Percentiles rank a stretch among this genome's conserved stretches.
Evolutionary conservation across 2,797 vertebrate genomes (phyloP).

Genomic region (Petrocephalus sullivani): DNA sequence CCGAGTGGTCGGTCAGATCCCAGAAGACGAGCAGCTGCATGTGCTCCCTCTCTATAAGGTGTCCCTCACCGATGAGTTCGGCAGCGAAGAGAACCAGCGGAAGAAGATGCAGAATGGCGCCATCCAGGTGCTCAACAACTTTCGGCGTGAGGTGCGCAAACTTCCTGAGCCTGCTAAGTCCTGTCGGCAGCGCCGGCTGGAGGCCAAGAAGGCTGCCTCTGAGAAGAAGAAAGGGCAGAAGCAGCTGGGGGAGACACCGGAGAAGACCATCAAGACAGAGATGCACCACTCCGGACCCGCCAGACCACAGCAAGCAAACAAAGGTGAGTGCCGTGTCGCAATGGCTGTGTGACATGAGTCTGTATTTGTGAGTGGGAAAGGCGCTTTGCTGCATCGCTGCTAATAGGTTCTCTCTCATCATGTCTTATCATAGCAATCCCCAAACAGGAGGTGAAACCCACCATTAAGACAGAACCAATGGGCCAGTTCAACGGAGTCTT

Average conservation of each 20-base stretch:
- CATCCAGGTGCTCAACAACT: slow-evolving; percentile 85
- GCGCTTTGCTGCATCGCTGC: neutral
- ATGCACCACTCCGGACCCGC: slow-evolving; percentile 46
- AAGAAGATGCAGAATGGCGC: slow-evolving; percentile 83
- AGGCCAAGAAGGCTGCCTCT: slow-evolving; percentile 84
- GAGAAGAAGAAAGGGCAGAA: slow-evolving; percentile 90
- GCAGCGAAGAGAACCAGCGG: slow-evolving; percentile 81
- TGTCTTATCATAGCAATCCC: slow-evolving; percentile 56
- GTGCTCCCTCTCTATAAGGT: slow-evolving; percentile 94
- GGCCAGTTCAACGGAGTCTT: slow-evolving; percentile 78
- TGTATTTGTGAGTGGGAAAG: neutral
- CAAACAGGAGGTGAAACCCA: slow-evolving; percentile 81
- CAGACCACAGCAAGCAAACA: slow-evolving; percentile 57
- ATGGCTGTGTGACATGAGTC: neutral
- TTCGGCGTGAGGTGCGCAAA: slow-evolving; percentile 87
- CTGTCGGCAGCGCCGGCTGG: slow-evolving; percentile 86
- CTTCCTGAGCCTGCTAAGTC: slow-evolving; percentile 94
- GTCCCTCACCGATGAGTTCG: slow-evolving; percentile 81
- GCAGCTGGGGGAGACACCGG: slow-evolving; percentile 74
- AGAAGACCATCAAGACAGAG: slow-evolving; percentile 70
- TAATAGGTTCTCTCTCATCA: slow-evolving; percentile 12
- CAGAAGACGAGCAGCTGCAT: slow-evolving; percentile 92
- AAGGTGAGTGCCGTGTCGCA: slow-evolving; percentile 49
- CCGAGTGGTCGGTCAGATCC: slow-evolving; percentile 76
- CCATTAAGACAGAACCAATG: slow-evolving; percentile 70